phyloP scores from a whole-genome alignment of 1,140 invertebrate genomes.

The Tetragnatha versicolor region DNA sequence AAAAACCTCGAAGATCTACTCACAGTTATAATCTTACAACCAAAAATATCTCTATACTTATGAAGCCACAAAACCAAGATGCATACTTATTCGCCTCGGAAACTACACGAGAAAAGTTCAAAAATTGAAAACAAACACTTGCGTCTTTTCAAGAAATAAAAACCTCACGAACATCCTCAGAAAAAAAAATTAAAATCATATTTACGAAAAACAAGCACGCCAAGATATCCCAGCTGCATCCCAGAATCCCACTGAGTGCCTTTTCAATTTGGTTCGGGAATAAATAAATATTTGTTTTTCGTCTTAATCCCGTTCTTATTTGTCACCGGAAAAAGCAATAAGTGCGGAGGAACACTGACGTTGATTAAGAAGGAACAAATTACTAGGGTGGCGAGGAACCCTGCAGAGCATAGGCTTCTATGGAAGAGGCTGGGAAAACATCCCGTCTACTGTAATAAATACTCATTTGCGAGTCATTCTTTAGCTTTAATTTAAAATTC shows the following conservation, averaged over 20 bases:
- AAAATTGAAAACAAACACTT: too few relatives aligned
- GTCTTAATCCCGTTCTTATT: constrained; percentile 1
- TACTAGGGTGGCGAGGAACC: not conserved
- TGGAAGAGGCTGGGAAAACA: not conserved
- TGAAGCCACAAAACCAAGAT: too few relatives aligned
- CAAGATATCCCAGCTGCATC: not conserved
- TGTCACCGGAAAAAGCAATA: constrained; percentile 33
- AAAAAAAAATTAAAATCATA: constrained; percentile 14
- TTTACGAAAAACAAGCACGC: not conserved
- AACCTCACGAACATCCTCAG: too few relatives aligned
- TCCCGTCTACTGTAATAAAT: not conserved
- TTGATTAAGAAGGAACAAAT: constrained; percentile 45
- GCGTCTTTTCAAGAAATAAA: too few relatives aligned
- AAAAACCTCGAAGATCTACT: too few relatives aligned
- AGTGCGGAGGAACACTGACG: constrained; percentile 11
- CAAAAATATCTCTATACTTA: too few relatives aligned
- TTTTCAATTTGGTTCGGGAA: constrained; percentile 15
- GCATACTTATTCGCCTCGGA: too few relatives aligned
- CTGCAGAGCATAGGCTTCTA: not conserved
- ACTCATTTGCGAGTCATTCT: constrained; percentile 16
- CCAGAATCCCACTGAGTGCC: not conserved
- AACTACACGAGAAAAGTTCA: too few relatives aligned
- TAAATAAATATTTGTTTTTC: constrained; percentile 39
- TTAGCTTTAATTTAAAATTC: constrained; percentile 26
- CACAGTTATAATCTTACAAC: too few relatives aligned